phyloP scores from a whole-genome alignment of 2,888 invertebrate genomes.

The Hydrotaea cyrtoneurina region DNA sequence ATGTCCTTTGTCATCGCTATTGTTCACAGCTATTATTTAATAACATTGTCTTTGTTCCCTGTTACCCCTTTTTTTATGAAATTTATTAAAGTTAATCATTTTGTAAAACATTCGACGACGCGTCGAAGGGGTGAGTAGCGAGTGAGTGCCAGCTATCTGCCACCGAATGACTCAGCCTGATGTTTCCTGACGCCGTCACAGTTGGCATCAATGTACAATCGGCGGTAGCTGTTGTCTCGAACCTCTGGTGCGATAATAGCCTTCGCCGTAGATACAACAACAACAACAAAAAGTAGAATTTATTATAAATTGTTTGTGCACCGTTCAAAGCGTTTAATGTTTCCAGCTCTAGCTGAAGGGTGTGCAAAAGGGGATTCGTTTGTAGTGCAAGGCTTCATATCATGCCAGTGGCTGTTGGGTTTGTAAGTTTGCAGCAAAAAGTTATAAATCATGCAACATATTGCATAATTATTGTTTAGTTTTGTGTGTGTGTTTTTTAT shows the following conservation, averaged over 20 bases:
- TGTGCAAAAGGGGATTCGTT: constrained; percentile 53
- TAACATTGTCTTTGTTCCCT: constrained; percentile 13
- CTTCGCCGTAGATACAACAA: constrained; percentile 24
- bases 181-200: neutral
- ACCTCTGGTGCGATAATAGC: constrained; percentile 58
- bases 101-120: constrained; percentile 46
- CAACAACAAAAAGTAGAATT: constrained; percentile 40
- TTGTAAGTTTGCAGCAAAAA: constrained; percentile 55
- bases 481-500: no score
- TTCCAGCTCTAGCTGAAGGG: constrained; percentile 44
- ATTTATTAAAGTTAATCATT: constrained; percentile 67
- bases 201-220: no score
- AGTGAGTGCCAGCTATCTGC: neutral
- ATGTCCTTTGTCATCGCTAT: neutral
- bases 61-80: constrained; percentile 63
- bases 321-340: constrained; percentile 61
- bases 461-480: constrained; percentile 67
- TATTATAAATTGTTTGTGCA: constrained; percentile 67
- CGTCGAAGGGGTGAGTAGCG: constrained; percentile 52
- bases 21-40: constrained; percentile 12
- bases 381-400: neutral
- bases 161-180: constrained; percentile 1
- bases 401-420: neutral
- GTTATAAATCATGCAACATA: constrained; percentile 67
- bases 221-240: constrained; percentile 62